Evolutionary conservation across 2,113 vertebrate species (phyloP), one percentile per base, ranked within the genome.

Genomic region (Cavia aperea): DNA sequence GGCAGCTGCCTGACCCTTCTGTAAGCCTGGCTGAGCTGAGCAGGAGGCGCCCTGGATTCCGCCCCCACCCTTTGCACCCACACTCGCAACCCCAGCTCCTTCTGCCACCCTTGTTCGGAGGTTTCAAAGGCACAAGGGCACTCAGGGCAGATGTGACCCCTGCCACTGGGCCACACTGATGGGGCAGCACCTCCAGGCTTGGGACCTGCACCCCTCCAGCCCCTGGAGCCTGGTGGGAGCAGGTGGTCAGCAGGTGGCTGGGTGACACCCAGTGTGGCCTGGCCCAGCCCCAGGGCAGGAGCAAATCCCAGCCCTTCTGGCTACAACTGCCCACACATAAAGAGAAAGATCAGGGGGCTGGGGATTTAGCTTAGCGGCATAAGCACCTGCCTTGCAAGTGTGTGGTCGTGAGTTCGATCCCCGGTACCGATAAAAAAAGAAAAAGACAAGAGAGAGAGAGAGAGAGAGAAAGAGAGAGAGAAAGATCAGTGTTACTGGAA

Each of bases 151-250:
- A 33, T 13, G 85, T 24, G 11, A 88, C 46, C 58, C 75, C 56
- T 1, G 0, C 15, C 2, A n/a, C 33, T 43, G 1, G 1, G 90
- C 66, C 4, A 6, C 56, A 4, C 4, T 36, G 60, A 12, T 4
- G 51, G 49, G 54, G 31, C 39, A 11, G 83, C 31, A 16, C 21
- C 75, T 31, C 49, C 43, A 58, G 56, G 29, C 79, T 18, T 2
- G 36, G 43, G 51, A 39, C n/a, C 51, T 24, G 43, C 12, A 3
- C 21, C 26, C 33, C 36, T 62, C 54, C 18, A 26, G 66, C 46
- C 9, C 36, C 58, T 29, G 49, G 10, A 56, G 29, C 51, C 66
- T 31, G 86, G 54, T 26, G 51, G 18, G 72, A 54, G 23, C 26
- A 9, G 14, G 79, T 9, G 3, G 75, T 23, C 0, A 11, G 79